These are phyloP conservation scores for Butorides virescens DNA, from an alignment of 2,113 vertebrate species.

Conservation along the genomic window DNA sequence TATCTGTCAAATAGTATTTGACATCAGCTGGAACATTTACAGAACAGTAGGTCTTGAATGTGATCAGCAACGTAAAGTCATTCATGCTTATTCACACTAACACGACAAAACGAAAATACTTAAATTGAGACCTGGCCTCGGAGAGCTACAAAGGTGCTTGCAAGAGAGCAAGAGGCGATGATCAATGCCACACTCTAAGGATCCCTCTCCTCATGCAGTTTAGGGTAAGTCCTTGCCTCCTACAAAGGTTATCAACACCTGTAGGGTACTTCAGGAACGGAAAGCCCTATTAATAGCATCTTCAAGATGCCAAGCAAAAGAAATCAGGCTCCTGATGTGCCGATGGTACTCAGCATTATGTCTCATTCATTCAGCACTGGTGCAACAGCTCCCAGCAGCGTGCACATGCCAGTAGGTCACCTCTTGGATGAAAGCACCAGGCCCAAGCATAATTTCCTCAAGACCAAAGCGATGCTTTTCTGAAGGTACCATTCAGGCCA, in stretches of 20 bases:
- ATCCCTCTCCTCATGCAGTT: fast-evolving
- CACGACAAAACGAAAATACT: fast-evolving
- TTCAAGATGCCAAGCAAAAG: neutral
- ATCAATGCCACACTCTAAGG: fast-evolving
- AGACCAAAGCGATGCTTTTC: fast-evolving
- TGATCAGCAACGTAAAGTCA: neutral
- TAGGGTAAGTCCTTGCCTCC: neutral
- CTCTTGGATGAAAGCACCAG: neutral
- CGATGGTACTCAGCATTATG: fast-evolving
- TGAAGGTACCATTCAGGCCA: neutral
- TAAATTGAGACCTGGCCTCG: fast-evolving
- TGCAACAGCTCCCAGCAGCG: neutral
- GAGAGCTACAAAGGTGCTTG: neutral
- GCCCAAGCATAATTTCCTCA: fast-evolving
- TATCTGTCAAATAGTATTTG: neutral
- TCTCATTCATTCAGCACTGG: neutral
- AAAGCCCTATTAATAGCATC: neutral
- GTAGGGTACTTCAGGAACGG: fast-evolving
- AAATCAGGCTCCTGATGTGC: fast-evolving
- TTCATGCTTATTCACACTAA: neutral
- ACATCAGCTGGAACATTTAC: neutral
- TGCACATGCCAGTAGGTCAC: no score
- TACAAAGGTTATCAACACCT: fast-evolving
- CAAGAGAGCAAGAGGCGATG: neutral
- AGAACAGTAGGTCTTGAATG: neutral